Percentiles rank a stretch among this genome's conserved stretches.
phyloP scores from a whole-genome alignment of 2,113 vertebrate species.

The Rhea pennata region DNA sequence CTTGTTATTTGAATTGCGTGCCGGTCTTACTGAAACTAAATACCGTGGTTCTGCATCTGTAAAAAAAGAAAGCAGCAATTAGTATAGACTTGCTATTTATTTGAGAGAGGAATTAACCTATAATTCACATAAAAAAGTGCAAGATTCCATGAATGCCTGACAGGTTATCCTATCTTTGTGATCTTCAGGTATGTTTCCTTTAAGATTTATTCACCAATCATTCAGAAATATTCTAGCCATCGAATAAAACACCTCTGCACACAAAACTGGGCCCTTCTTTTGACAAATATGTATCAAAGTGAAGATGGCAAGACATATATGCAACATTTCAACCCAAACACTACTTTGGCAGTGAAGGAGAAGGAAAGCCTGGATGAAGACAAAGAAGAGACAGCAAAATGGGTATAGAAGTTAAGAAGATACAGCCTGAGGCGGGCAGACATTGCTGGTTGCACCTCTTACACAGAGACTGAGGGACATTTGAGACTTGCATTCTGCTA shows the following conservation, averaged over 20 bases:
- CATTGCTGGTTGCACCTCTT: too few species aligned
- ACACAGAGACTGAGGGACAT: not conserved
- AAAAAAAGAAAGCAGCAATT: constrained; percentile 41
- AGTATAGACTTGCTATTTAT: not conserved
- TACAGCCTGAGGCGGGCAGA: not conserved
- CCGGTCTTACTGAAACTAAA: constrained; percentile 88
- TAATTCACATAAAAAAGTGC: not conserved
- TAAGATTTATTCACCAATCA: not conserved
- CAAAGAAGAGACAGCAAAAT: not conserved
- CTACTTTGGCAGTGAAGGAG: not conserved
- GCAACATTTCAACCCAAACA: not conserved
- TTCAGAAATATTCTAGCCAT: not conserved
- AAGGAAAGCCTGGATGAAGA: not conserved
- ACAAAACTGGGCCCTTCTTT: not conserved
- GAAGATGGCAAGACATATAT: not conserved
- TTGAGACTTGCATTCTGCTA: not conserved
- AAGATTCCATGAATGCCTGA: not conserved
- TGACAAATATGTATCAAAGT: not conserved
- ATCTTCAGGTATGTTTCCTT: not conserved
- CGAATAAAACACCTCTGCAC: not conserved
- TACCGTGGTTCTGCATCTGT: constrained; percentile 95
- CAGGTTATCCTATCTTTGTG: not conserved
- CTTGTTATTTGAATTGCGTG: constrained; percentile 84
- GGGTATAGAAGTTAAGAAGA: not conserved
- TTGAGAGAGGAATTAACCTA: not conserved